These are phyloP conservation scores for Drosophila percnosoma DNA, from an alignment of 2,888 invertebrate species.

Conservation along the genomic window DNA sequence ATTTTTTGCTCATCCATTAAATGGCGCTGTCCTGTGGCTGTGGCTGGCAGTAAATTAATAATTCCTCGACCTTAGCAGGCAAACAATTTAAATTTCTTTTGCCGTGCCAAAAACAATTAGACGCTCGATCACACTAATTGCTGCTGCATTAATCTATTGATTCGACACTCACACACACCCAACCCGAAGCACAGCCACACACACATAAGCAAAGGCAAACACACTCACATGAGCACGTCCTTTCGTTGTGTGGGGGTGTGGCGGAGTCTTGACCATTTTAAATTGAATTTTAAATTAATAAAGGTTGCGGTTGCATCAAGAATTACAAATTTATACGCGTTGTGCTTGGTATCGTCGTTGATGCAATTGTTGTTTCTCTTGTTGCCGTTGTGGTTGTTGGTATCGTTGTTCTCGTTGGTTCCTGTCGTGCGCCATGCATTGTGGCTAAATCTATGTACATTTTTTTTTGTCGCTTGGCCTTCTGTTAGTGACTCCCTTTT, in stretches of 20 bases:
- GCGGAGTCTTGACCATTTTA: conserved; percentile 69
- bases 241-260: conserved; percentile 16
- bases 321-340: conserved; percentile 81
- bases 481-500: conserved; percentile 29
- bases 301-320: conserved; percentile 79
- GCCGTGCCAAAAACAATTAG: conserved; percentile 76
- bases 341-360: conserved; percentile 46
- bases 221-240: conserved; percentile 26
- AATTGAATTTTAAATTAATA: conserved; percentile 84
- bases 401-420: conserved; percentile 44
- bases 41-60: conserved; percentile 61
- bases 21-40: conserved; percentile 19
- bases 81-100: conserved; percentile 60
- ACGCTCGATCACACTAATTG: conserved; percentile 75
- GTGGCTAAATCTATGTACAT: conserved; percentile 78
- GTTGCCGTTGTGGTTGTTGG: conserved; percentile 19
- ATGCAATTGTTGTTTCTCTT: conserved; percentile 26
- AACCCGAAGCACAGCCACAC: neutral
- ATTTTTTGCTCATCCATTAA: conserved; percentile 3
- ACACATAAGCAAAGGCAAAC: conserved; percentile 10
- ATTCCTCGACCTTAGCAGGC: conserved; percentile 50
- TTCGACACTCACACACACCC: conserved; percentile 32
- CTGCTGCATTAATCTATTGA: conserved; percentile 77
- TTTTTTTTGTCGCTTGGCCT: conserved; percentile 47
- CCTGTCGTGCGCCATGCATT: conserved; percentile 64